phyloP scores from a whole-genome alignment of 1,140 invertebrate genomes.

The Drosophila sp. region DNA sequence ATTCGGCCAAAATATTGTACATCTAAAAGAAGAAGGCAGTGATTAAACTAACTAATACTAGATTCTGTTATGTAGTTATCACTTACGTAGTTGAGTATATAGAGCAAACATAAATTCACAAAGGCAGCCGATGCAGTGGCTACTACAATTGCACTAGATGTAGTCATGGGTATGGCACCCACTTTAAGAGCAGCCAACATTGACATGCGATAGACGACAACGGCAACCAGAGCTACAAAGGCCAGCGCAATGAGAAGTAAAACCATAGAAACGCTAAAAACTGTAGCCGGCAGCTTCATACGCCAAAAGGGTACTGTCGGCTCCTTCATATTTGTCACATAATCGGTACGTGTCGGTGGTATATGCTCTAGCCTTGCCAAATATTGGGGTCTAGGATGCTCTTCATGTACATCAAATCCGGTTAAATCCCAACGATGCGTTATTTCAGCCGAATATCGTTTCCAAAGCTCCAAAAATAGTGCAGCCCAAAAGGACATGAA shows the following conservation, averaged over 20 bases:
- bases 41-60: neutral
- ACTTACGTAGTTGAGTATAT: conserved; percentile 93
- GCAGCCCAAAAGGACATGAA: conserved; percentile 98
- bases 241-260: conserved; percentile 91
- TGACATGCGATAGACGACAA: conserved; percentile 96
- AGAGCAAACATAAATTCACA: conserved; percentile 93
- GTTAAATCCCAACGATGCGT: conserved; percentile 96
- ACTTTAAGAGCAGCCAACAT: conserved; percentile 89
- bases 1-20: conserved; percentile 94
- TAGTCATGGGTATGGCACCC: conserved; percentile 86
- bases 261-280: conserved; percentile 93
- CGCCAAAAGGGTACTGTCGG: conserved; percentile 95
- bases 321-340: conserved; percentile 90
- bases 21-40: conserved; percentile 85
- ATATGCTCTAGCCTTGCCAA: conserved; percentile 89
- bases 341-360: conserved; percentile 85
- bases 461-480: conserved; percentile 97
- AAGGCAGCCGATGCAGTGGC: conserved; percentile 93
- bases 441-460: conserved; percentile 94
- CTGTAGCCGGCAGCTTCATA: conserved; percentile 91
- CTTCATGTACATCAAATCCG: conserved; percentile 92
- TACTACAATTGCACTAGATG: conserved; percentile 90
- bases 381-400: conserved; percentile 94
- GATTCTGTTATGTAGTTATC: neutral
- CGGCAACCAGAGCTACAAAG: conserved; percentile 93